Evolutionary conservation across 2,888 invertebrate genomes (phyloP), one percentile per base, ranked within the genome.

Genomic region (Trachelus troglodyta): DNA sequence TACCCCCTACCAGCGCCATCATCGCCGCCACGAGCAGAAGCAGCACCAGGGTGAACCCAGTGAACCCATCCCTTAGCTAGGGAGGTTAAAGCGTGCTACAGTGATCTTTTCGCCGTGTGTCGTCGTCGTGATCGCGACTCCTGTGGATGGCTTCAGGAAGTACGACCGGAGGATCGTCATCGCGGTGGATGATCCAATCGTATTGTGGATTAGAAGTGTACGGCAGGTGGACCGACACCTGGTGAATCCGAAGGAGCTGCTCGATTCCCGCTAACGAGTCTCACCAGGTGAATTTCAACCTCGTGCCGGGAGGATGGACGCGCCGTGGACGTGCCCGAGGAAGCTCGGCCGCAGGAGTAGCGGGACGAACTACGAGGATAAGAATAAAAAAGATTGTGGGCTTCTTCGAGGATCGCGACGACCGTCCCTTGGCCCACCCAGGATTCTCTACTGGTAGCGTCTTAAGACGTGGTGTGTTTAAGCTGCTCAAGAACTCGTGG

Each of bases 251-350:
- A 56, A 56, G 23, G 23, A 56, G 56, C 56, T 23, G 56, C 56
- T 56, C 56, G 56, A 56, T 56, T 56, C 56, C 2, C 56, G 56
- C 9, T 56, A 56, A 56, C 56, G 56, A 56, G 56, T 2, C 56
- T 56, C 56, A 56, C 56, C 56, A 56, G 56, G 56, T 23, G 56
- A 56, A 56, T 56, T 23, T 56, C 1, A 56, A 56, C 56, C 56
- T 56, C 56, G 56, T 56, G 73, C 76, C 37, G 76, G 69, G 74
- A 73, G 40, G 33, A 77, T 73, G 75, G 69, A 56, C 40, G 74
- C 74, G 75, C 35, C 74, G 75, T 75, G 34, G 40, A 74, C 69
- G 69, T 56, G 69, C 75, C 69, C 56, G 35, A 77, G 56, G 77
- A 73, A 80, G 56, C 56, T 31, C 34, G 35, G 75, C 30, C 68